Percentiles rank a stretch among this genome's conserved stretches.
These are phyloP conservation scores for Phyllotis vaccarum DNA, from an alignment of 2,797 vertebrate species.

Conservation along the genomic window DNA sequence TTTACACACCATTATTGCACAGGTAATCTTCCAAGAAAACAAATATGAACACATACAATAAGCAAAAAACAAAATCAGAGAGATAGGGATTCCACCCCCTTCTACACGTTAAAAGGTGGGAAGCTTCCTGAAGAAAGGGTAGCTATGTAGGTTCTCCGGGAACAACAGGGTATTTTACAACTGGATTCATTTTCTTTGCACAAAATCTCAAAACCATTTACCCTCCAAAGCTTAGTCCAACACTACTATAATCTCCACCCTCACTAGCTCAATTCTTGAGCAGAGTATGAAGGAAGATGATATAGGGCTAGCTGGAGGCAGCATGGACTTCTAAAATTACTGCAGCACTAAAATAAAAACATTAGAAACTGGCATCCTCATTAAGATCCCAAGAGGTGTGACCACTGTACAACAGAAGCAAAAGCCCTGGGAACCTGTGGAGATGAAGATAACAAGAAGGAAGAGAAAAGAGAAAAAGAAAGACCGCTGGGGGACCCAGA, in stretches of 20 bases:
- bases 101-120: neutral
- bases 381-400: neutral
- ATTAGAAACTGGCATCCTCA: neutral
- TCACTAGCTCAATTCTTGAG: neutral
- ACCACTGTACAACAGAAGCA: neutral
- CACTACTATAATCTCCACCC: neutral
- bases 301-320: neutral
- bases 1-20: neutral
- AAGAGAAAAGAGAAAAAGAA: neutral
- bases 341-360: neutral
- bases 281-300: too few relatives aligned
- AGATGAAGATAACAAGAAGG: neutral
- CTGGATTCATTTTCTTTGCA: neutral
- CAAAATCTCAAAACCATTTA: neutral
- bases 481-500: neutral
- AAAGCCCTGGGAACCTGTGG: neutral
- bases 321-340: neutral
- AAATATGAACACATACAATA: neutral
- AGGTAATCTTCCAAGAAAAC: slow-evolving; percentile 37
- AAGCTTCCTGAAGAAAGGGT: neutral
- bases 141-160: neutral
- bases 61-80: neutral
- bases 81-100: neutral
- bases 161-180: neutral
- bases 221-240: neutral